Evolutionary conservation across 1,140 invertebrate species (phyloP).

Genomic region (Linepithema humile): DNA sequence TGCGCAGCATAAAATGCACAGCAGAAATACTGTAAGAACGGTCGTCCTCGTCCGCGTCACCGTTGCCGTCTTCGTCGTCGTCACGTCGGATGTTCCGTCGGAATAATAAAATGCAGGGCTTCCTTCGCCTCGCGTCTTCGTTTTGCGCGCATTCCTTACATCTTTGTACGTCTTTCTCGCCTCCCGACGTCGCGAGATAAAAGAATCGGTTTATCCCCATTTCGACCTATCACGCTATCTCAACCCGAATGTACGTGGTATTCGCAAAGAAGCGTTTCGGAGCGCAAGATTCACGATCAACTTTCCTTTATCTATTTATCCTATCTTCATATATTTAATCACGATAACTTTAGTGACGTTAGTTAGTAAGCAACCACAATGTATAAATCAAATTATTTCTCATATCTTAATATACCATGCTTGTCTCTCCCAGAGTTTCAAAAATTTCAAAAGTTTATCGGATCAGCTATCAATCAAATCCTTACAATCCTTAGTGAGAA

Average conservation of each 20-base stretch:
- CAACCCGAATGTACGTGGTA: not conserved
- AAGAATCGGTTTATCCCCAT: conserved; percentile 30
- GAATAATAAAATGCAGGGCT: conserved; percentile 69
- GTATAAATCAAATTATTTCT: no score
- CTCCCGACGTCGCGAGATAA: not conserved
- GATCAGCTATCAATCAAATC: no score
- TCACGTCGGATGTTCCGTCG: conserved; percentile 59
- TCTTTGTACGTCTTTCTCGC: not conserved
- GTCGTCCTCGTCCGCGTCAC: conserved; percentile 27
- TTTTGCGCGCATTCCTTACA: conserved; percentile 24
- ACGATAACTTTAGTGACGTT: not conserved
- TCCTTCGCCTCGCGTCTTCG: conserved; percentile 11
- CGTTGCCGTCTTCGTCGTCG: conserved; percentile 18
- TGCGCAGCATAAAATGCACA: conserved; percentile 66
- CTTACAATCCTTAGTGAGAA: no score
- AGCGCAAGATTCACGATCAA: not conserved
- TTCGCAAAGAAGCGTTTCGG: not conserved
- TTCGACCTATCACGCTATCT: conserved; percentile 24
- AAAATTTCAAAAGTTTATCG: no score
- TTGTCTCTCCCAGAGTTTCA: no score
- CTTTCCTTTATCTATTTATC: not conserved
- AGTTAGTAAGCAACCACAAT: not conserved
- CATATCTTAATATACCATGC: no score
- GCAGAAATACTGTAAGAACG: conserved; percentile 60
- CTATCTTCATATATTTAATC: not conserved